phyloP scores from a whole-genome alignment of 2,888 invertebrate genomes.

The Acleris holmiana region DNA sequence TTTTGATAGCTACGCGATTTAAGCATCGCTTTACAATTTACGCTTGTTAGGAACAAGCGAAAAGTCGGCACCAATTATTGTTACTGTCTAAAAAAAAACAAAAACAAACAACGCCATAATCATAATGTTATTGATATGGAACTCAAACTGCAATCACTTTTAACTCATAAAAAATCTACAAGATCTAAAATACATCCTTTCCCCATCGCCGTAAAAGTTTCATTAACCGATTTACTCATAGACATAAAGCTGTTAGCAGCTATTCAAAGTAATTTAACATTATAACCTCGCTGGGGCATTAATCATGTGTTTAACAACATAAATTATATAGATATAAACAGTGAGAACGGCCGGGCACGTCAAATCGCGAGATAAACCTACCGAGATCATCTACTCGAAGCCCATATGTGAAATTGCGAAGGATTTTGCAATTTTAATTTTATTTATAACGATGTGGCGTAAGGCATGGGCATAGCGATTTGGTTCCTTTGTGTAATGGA shows the following conservation, averaged over 20 bases:
- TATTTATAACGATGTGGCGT: slow-evolving; percentile 71
- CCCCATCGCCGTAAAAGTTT: slow-evolving; percentile 6
- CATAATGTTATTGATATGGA: too few species aligned
- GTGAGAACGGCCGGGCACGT: slow-evolving; percentile 68
- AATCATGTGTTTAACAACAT: slow-evolving; percentile 76
- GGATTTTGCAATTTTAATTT: slow-evolving; percentile 84
- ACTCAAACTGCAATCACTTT: too few species aligned
- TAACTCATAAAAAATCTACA: too few species aligned
- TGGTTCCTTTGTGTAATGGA: neutral
- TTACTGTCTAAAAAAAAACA: too few species aligned
- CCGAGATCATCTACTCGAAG: slow-evolving; percentile 74
- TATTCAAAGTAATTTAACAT: slow-evolving; percentile 44
- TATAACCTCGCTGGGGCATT: slow-evolving; percentile 59
- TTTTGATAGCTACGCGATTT: too few species aligned
- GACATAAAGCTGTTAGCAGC: slow-evolving; percentile 23
- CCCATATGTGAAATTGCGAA: slow-evolving; percentile 82
- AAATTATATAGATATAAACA: slow-evolving; percentile 77
- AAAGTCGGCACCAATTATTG: too few species aligned
- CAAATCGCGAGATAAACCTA: slow-evolving; percentile 71
- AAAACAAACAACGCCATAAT: too few species aligned
- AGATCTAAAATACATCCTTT: neutral
- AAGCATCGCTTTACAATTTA: too few species aligned
- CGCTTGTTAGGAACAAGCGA: too few species aligned
- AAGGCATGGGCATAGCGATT: slow-evolving; percentile 45
- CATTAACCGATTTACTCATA: slow-evolving; percentile 3